Base-by-base conservation (phyloP, 2,113 vertebrate genomes). In the Mormyrus lacerda region DNA sequence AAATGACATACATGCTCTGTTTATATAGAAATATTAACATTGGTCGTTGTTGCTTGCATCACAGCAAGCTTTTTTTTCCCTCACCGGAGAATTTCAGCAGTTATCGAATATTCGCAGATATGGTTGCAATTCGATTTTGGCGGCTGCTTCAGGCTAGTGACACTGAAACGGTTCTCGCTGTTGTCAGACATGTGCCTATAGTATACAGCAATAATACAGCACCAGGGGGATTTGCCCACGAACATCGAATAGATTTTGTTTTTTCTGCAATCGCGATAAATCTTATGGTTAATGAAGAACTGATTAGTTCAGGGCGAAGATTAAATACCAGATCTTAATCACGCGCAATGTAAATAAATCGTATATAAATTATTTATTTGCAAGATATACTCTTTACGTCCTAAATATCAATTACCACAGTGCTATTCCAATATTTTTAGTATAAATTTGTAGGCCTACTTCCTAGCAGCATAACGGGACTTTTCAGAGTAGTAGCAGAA, bases 401-500 rank as follows among this genome's bases (percentile, higher is more conserved):
- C 27, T 88, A 88, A 79, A 73, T 82, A 42, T 82, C 42, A 82
- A 82, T 44, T 47, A 83, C 19, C 24, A n/a, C 44, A n/a, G 24
- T 84, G 24, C 24, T 53, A 55, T 53, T 87, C 2, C 50, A 55
- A 9, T 55, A 55, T 90, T 73, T 87, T 65, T 58, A 39, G 31
- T 21, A 51, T 61, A 90, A 92, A 92, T 93, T 92, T 79, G 44
- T 61, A 90, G 89, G 91, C 91, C 65, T 91, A 61, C 79, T 92
- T 85, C 92, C 89, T 91, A 92, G 92, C 95, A 94, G 90, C 85
- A 89, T 91, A 88, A 88, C 51, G 88, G 90, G 94, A 93, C 91
- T 89, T 94, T 91, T 94, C 91, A 94, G 94, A 94, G 92, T 93
- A 95, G 93, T 94, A 94, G 90, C 95, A 93, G 92, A 94, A 95